Evolutionary conservation across 2,797 vertebrate species (phyloP), one percentile per base, ranked within the genome.

Genomic region (Spea hammondii): DNA sequence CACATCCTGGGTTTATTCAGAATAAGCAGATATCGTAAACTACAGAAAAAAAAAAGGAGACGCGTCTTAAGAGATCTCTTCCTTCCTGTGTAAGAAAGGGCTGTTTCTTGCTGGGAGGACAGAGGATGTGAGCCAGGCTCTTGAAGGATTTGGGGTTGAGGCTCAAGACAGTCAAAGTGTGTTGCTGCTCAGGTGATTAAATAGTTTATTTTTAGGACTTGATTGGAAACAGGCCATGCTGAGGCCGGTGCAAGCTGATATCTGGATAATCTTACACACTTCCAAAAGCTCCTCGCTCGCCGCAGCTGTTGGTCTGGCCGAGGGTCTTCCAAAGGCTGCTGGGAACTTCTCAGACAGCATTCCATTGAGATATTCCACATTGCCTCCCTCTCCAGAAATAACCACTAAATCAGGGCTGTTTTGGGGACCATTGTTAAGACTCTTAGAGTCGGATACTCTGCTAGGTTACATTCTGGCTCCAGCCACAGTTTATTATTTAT

Each of bases 131-230:
- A 87, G 85, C 82, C 87, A 88, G 86, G 83, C 82, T 85, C 84
- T 85, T 85, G 88, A 86, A 79, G 73, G 87, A 84, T 78, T 86
- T 86, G 82, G 86, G 81, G 84, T 47, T 79, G 81, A 85, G 84
- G 88, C 89, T 84, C 86, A 86, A 12, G 83, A 84, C 85, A 85
- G 86, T 86, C 89, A 89, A 89, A 80, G 80, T 87, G 80, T 79
- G 85, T 79, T 91, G 89, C 90, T 77, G 87, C 84, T 87, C 88
- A 88, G 88, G 87, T 92, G 92, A 92, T 92, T 93, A 93, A 93
- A 82, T 86, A 84, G 77, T 93, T 93, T 95, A 94, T 93, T 94
- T 93, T 93, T 91, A 91, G 90, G 88, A 88, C 88, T 91, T 87
- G 84, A 93, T 90, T 89, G 88, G 70, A 77, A 90, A 89, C 80